These are phyloP conservation scores for Bombus affinis DNA, from an alignment of 1,140 invertebrate genomes.

Conservation along the genomic window DNA sequence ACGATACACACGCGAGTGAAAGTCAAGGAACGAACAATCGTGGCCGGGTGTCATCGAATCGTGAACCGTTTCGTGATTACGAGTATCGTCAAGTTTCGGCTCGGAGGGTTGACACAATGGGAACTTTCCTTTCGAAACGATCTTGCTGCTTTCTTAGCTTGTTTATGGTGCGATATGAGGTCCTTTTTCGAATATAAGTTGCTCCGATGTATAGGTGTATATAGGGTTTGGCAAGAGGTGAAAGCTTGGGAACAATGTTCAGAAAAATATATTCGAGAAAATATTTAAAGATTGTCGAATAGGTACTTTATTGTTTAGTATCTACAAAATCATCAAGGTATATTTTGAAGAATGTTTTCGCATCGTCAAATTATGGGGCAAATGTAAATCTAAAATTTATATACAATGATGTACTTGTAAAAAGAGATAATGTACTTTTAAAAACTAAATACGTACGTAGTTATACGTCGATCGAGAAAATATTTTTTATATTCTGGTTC, in stretches of 20 bases:
- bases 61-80: slow-evolving; percentile 61
- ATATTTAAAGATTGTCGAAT: too few relatives aligned
- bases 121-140: slow-evolving; percentile 17
- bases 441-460: too few relatives aligned
- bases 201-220: neutral
- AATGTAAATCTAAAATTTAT: too few relatives aligned
- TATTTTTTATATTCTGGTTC: too few relatives aligned
- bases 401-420: too few relatives aligned
- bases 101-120: slow-evolving; percentile 31
- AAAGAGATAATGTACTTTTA: too few relatives aligned
- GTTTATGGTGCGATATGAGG: neutral
- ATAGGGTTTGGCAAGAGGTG: neutral
- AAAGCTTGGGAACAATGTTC: neutral
- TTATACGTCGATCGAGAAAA: too few relatives aligned
- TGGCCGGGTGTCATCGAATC: slow-evolving; percentile 56
- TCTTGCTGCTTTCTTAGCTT: neutral
- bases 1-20: slow-evolving; percentile 66
- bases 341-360: too few relatives aligned
- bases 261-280: neutral
- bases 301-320: too few relatives aligned
- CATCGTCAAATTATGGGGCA: too few relatives aligned
- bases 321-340: too few relatives aligned
- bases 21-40: slow-evolving; percentile 68
- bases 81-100: slow-evolving; percentile 36
- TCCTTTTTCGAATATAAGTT: neutral